Conservation (phyloP, 1,140 invertebrate species). For the Trissolcus basalis region DNA sequence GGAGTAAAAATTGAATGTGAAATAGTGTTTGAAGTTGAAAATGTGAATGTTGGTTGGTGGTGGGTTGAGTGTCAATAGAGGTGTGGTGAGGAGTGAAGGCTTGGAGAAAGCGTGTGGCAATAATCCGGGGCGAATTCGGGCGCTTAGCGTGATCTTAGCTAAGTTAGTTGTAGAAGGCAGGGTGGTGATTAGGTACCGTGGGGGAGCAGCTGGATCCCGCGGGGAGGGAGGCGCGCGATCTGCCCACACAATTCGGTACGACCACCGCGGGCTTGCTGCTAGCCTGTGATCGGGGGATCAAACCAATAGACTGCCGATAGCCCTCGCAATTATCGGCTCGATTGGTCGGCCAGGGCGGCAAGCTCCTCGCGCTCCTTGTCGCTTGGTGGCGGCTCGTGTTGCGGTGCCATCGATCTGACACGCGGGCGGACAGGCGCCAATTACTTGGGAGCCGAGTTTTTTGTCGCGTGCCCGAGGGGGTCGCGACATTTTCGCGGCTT, state of each 20-base stretch:
- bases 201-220: conserved; percentile 12
- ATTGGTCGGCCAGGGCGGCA: conserved; percentile 58
- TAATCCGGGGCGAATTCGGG: no score
- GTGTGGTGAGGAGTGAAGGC: no score
- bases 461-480: no score
- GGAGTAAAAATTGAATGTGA: no score
- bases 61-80: no score
- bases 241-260: conserved; percentile 65
- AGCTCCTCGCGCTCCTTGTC: conserved; percentile 17
- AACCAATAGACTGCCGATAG: conserved; percentile 77
- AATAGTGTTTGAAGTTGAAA: no score
- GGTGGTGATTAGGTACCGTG: conserved; percentile 16
- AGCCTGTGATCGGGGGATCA: conserved; percentile 72
- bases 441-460: no score
- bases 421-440: not conserved
- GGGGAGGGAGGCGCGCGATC: conserved; percentile 44
- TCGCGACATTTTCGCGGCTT: no score
- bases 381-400: conserved; percentile 62
- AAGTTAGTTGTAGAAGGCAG: not conserved
- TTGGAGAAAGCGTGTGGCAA: no score
- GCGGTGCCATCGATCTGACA: conserved; percentile 71
- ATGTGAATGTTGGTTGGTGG: no score
- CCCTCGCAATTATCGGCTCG: conserved; percentile 71
- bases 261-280: conserved; percentile 66
- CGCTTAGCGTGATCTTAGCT: no score